phyloP scores from a whole-genome alignment of 53 echinoderm and acorn worm species.

The Holothuria leucospilota region DNA sequence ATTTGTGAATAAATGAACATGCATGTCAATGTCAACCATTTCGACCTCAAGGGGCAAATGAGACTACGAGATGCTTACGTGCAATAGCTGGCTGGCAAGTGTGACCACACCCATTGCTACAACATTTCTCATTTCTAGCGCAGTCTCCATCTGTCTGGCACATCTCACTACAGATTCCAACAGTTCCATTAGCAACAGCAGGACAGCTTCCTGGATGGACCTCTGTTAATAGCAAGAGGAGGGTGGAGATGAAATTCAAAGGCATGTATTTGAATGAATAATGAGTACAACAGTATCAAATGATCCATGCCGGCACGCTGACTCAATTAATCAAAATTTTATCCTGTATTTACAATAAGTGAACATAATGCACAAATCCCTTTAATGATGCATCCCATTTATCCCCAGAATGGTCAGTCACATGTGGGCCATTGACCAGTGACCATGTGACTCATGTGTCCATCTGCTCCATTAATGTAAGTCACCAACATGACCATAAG shows the following conservation, averaged over 20 bases:
- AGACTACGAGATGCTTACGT: not conserved
- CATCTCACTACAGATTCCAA: conserved; percentile 59
- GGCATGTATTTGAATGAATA: conserved; percentile 25
- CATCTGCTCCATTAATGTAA: too few species aligned
- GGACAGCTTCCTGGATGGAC: conserved; percentile 13
- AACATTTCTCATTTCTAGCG: conserved; percentile 59
- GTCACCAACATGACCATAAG: too few species aligned
- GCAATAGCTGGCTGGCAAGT: conserved; percentile 48
- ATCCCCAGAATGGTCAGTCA: too few species aligned
- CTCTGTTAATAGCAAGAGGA: not conserved
- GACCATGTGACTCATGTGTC: too few species aligned
- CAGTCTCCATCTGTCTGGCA: conserved; percentile 64
- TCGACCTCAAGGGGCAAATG: too few species aligned
- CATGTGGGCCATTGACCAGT: too few species aligned
- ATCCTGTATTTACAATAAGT: too few species aligned
- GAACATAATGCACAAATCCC: too few species aligned
- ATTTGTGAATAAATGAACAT: too few species aligned
- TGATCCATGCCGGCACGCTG: not conserved
- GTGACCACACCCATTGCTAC: conserved; percentile 73
- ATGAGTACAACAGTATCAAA: conserved; percentile 34
- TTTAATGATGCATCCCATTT: too few species aligned
- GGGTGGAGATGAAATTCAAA: conserved; percentile 19
- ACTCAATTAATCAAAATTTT: too few species aligned
- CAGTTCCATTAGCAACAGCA: not conserved
- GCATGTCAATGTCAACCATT: too few species aligned